phyloP scores from a whole-genome alignment of 2,113 vertebrate species.

The Notothenia rossii region DNA sequence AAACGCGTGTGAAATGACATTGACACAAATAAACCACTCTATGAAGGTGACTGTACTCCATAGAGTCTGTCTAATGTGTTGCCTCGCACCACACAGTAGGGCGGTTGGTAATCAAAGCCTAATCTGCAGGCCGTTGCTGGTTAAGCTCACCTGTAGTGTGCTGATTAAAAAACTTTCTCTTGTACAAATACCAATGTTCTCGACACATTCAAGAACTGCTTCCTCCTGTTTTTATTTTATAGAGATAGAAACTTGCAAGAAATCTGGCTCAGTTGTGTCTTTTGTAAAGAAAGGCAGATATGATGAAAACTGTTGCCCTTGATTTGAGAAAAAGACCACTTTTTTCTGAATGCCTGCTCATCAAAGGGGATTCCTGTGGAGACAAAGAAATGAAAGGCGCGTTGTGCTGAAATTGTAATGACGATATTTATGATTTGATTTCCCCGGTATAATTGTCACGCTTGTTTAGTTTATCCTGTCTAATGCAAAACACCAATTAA shows the following conservation, averaged over 20 bases:
- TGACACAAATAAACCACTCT: slow-evolving; percentile 13
- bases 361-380: slow-evolving; percentile 47
- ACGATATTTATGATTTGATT: background rate
- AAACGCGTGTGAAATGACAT: slow-evolving; percentile 2
- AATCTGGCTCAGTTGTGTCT: slow-evolving; percentile 16
- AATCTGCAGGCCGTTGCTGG: slow-evolving; percentile 42
- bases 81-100: slow-evolving; percentile 48
- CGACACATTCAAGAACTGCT: slow-evolving; percentile 17
- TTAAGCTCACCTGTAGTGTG: background rate
- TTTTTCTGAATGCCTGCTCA: slow-evolving; percentile 34
- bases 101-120: slow-evolving; percentile 52
- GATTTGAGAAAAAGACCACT: slow-evolving; percentile 32
- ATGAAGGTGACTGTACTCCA: background rate
- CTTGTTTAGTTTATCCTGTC: background rate
- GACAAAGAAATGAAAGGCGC: background rate
- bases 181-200: background rate
- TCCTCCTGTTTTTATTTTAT: background rate
- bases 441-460: background rate
- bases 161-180: slow-evolving; percentile 7
- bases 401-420: slow-evolving; percentile 7
- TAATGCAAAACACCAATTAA: background rate
- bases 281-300: slow-evolving; percentile 15
- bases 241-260: background rate
- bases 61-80: slow-evolving; percentile 33
- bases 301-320: slow-evolving; percentile 43